phyloP scores from a whole-genome alignment of 2,113 vertebrate species.

The Seriola quinqueradiata region DNA sequence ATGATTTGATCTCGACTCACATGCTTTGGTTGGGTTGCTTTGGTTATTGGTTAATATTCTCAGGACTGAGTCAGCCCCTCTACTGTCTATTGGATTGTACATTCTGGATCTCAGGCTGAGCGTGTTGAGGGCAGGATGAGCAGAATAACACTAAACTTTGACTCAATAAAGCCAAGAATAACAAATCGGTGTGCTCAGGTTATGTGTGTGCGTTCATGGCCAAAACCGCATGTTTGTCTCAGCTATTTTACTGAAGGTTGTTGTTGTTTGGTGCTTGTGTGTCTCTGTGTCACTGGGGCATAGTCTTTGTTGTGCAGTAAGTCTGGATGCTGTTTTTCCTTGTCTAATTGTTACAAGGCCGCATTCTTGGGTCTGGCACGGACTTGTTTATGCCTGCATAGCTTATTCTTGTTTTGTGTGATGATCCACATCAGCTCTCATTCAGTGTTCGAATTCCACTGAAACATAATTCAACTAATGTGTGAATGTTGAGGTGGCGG shows the following conservation, averaged over 20 bases:
- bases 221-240: neutral
- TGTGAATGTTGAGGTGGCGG: constrained; percentile 1
- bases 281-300: neutral
- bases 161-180: neutral
- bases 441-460: neutral
- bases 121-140: neutral
- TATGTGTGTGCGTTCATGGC: neutral
- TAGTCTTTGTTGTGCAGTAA: constrained; percentile 8
- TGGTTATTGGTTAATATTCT: neutral
- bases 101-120: neutral
- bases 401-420: constrained; percentile 13
- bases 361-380: constrained; percentile 23
- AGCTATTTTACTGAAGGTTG: neutral
- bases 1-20: constrained; percentile 1
- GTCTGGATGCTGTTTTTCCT: constrained; percentile 17
- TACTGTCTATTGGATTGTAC: neutral
- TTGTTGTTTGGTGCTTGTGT: constrained; percentile 4
- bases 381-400: constrained; percentile 52
- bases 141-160: neutral
- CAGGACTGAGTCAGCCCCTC: neutral
- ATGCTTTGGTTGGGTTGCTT: neutral
- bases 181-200: neutral
- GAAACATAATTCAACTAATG: constrained; percentile 29
- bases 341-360: constrained; percentile 51
- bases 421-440: neutral